Evolutionary conservation across 35 echinoderm and acorn worm species (phyloP).

Genomic region (Anneissia japonica): DNA sequence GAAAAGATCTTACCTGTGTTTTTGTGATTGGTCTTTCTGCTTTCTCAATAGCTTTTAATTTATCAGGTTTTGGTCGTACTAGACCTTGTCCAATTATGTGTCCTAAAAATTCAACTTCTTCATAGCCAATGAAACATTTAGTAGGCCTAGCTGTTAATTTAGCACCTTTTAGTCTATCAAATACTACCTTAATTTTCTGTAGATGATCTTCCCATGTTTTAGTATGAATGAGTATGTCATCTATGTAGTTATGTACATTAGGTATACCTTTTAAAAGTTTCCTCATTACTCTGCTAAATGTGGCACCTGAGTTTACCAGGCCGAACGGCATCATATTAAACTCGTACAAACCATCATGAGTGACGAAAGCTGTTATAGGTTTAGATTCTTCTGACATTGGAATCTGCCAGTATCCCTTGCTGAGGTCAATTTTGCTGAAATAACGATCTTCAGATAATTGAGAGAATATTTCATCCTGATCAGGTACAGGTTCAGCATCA

Average conservation of each 20-base stretch:
- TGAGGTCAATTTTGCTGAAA: slow-evolving; percentile 19
- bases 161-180: not conserved
- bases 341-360: not conserved
- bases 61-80: not conserved
- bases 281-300: slow-evolving; percentile 10
- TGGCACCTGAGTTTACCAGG: not conserved
- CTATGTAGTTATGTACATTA: slow-evolving; percentile 10
- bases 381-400: not conserved
- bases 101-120: not conserved
- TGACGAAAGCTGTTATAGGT: not conserved
- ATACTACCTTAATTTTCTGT: not conserved
- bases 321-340: slow-evolving; percentile 5
- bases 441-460: not conserved
- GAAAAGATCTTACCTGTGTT: slow-evolving; percentile 5
- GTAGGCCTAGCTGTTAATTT: slow-evolving; percentile 8
- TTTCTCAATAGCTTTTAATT: slow-evolving; percentile 5
- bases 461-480: not conserved
- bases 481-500: slow-evolving; percentile 6
- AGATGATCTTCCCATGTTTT: slow-evolving; percentile 17
- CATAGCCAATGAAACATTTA: not conserved
- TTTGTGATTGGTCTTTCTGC: not conserved
- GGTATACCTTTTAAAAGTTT: not conserved
- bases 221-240: slow-evolving; percentile 47
- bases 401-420: slow-evolving; percentile 18
- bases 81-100: not conserved